Evolutionary conservation across 2,888 invertebrate genomes (phyloP), one percentile per base, ranked within the genome.

Genomic region (Aphodius granarius): DNA sequence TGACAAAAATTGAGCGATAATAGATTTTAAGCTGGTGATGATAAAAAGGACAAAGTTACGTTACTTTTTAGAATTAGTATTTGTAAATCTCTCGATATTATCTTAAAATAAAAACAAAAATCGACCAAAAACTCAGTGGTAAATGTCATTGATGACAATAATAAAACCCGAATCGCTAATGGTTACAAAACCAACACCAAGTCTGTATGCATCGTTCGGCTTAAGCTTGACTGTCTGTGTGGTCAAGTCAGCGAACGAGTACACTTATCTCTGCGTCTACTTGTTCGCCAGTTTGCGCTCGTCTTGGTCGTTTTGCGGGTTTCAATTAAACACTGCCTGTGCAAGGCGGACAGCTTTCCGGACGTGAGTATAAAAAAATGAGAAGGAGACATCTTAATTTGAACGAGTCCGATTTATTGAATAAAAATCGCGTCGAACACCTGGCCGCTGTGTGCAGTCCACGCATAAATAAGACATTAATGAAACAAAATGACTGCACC

Each of bases 361-460:
- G 68, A 68, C 68, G 68, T 13, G 13, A 68, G 20, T 19, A 21
- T 13, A 18, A 68, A 68, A 68, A 68, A 68, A 17, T 9, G 68
- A 20, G 4, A 43, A 43, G 43, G 21, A 77, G 78, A 79, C 78
- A 77, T 78, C 79, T 79, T 76, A 80, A 79, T 80, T 79, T 79
- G 76, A 77, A 77, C 73, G 77, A 22, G 20, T 68, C 76, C 75
- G 79, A 77, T 78, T 81, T 78, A 78, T 79, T 78, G 78, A 78
- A 77, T 78, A 80, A 81, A 81, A 78, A 80, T 79, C 73, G 78
- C 66, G 20, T 63, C 76, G 72, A 63, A 76, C 77, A 76, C 75
- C 73, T 74, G 76, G 73, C 71, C 68, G 68, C 68, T 68, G 68
- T 68, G 68, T 22, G 20, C 19, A 20, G 68, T 20, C 43, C 43